These are phyloP conservation scores for Odiellus spinosus DNA, from an alignment of 2,888 invertebrate species.

Conservation along the genomic window DNA sequence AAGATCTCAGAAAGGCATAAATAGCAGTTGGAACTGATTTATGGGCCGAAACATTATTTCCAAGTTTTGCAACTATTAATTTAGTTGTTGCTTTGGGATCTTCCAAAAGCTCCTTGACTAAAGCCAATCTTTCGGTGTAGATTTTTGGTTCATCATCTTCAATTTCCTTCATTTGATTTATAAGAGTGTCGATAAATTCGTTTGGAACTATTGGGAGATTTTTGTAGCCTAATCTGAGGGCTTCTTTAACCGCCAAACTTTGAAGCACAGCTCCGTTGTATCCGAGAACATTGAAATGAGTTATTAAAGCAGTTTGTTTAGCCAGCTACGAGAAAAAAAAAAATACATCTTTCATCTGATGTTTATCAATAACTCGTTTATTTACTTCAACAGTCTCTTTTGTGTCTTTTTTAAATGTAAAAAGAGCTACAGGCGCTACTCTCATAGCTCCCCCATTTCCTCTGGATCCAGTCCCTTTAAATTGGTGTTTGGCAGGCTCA, in stretches of 20 bases:
- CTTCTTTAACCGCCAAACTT: constrained; percentile 41
- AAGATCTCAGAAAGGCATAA: constrained; percentile 41
- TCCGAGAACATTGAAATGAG: constrained; percentile 39
- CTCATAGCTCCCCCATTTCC: constrained; percentile 68
- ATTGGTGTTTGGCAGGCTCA: constrained; percentile 47
- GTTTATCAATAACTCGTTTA: not conserved
- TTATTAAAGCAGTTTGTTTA: constrained; percentile 36
- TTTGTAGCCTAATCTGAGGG: constrained; percentile 34
- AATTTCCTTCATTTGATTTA: constrained; percentile 35
- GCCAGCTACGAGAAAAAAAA: constrained; percentile 6
- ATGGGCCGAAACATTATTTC: constrained; percentile 45
- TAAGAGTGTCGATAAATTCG: constrained; percentile 37
- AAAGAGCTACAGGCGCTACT: constrained; percentile 47
- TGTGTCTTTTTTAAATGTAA: constrained; percentile 33
- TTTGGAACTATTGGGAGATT: constrained; percentile 21
- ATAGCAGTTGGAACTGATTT: constrained; percentile 55
- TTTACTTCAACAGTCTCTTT: constrained; percentile 36
- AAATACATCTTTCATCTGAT: not conserved
- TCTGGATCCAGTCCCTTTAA: constrained; percentile 49
- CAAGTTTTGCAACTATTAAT: constrained; percentile 23
- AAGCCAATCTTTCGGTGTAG: too few relatives aligned
- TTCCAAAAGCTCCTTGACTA: too few relatives aligned
- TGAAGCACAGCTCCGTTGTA: constrained; percentile 33
- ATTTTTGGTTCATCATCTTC: constrained; percentile 16
- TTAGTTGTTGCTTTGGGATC: too few relatives aligned